Base-by-base conservation (phyloP, 2,797 vertebrate species). In the Falco cherrug region DNA sequence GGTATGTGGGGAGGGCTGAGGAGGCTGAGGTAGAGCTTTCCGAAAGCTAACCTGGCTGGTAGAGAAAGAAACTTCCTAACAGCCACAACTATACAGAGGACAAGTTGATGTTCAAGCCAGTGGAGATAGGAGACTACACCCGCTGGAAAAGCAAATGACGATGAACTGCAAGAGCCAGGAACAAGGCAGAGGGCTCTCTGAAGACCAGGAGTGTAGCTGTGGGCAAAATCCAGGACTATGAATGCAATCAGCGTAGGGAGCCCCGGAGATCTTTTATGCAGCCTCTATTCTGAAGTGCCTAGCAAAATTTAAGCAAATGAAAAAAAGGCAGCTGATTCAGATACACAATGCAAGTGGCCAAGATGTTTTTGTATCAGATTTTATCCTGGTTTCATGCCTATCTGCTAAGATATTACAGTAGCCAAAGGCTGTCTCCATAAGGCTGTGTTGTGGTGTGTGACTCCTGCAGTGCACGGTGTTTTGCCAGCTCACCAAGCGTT, bases 111-210 rank as follows among this genome's bases (percentile, higher is more conserved):
- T 39, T 89, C 47, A 82, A 65, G n/a, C 43, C n/a, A 22, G 17
- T 1, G 3, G 59, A 65, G 22, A 26, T 0, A 69, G 14, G 19
- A 59, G 9, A 60, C 31, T 48, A 37, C 1, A 7, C 26, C 33
- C 45, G 3, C 43, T 70, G 64, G 57, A 74, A 89, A 50, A 79
- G 10, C 16, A 80, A 65, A 70, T 26, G 12, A 19, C 20, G 60
- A 1, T 50, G 47, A 88, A 13, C 43, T 31, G 10, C 16, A 60
- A 56, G 16, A 83, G 9, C 17, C n/a, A 29, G 43, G 11, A 84
- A 43, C 2, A 65, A 75, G 51, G 16, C 65, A 91, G 41, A 50
- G 6, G 35, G 43, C 11, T 15, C 16, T 74, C 64, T 33, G 20
- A 84, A 87, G 28, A 41, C n/a, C 22, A 41, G 22, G 13, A 82